Base-by-base conservation (phyloP, 1,140 invertebrate genomes). In the Rhagoletis zephyria region DNA sequence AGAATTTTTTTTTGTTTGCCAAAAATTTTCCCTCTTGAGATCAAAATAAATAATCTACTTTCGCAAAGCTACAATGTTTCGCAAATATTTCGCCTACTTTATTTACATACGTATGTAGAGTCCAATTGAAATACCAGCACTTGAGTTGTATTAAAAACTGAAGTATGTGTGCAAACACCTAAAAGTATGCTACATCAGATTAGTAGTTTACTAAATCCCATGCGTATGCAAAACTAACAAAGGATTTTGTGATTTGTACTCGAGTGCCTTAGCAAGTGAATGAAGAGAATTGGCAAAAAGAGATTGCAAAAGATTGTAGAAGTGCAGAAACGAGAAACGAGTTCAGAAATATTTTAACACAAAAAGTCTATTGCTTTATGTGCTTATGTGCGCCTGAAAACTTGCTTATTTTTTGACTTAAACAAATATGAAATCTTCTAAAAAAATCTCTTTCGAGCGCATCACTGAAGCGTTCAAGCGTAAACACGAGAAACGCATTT, bases 401-500 rank as follows among this genome's bases (percentile, higher is more conserved):
- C 67, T n/a, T 42, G 40, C 42, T 74, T 74, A 16, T 45, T 14
- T 48, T 14, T 14, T 48, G 4, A 4, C 40, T 2, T 16, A 48
- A 0, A 3, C 65, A 48, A 48, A 74, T 74, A 16, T 74, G 30
- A 48, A 74, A 42, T 74, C 42, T 40, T 2, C 4, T 14, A 5
- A 16, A 12, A 45, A 12, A 67, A 40, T 67, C 40, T 67, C 10
- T 56, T 56, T 7, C 51, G 10, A 56, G 5, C 19, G 7, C 64
- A 67, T 4, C 4, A 30, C n/a, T 51, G 48, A 81, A 81, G 45
- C 74, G n/a, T 48, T 81, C 16, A 48, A 56, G 74, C 56, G 74
- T 81, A 81, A 81, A 81, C 61, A n/a, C 45, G 48, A 81, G 14
- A 81, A 81, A 81, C 48, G 45, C 74, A 81, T 56, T 81, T 59